Evolutionary conservation across 92 coral and sea anemone species (phyloP).

Genomic region (Siderastrea radians): DNA sequence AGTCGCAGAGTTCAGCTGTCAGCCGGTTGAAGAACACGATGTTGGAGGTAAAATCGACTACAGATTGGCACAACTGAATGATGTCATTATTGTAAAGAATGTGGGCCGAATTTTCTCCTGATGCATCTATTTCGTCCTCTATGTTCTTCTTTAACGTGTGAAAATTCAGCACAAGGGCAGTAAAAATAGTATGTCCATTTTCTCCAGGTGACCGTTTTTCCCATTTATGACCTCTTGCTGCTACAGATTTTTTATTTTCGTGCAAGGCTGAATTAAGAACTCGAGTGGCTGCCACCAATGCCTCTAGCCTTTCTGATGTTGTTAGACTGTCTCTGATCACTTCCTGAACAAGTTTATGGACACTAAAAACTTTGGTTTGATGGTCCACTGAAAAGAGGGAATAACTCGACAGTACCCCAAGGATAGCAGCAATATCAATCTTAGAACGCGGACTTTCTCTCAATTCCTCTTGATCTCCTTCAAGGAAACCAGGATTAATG

Average conservation of each 20-base stretch:
- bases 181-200: too few species aligned
- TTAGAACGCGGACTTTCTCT: conserved; percentile 3
- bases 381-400: conserved; percentile 17
- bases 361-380: background rate
- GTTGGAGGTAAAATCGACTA: background rate
- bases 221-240: too few species aligned
- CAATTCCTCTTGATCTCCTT: conserved; percentile 10
- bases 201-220: too few species aligned
- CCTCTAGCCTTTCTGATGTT: too few species aligned
- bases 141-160: background rate
- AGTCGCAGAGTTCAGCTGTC: background rate
- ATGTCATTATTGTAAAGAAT: background rate
- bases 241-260: too few species aligned
- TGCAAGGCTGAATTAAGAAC: too few species aligned
- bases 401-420: background rate
- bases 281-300: too few species aligned
- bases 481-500: background rate
- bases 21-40: background rate
- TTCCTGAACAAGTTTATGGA: conserved; percentile 33
- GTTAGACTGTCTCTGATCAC: conserved; percentile 17
- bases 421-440: conserved; percentile 1
- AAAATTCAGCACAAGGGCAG: background rate
- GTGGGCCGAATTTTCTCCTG: background rate
- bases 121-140: background rate
- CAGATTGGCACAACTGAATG: background rate